These are phyloP conservation scores for Beris chalybata DNA, from an alignment of 2,888 invertebrate genomes.

Conservation along the genomic window DNA sequence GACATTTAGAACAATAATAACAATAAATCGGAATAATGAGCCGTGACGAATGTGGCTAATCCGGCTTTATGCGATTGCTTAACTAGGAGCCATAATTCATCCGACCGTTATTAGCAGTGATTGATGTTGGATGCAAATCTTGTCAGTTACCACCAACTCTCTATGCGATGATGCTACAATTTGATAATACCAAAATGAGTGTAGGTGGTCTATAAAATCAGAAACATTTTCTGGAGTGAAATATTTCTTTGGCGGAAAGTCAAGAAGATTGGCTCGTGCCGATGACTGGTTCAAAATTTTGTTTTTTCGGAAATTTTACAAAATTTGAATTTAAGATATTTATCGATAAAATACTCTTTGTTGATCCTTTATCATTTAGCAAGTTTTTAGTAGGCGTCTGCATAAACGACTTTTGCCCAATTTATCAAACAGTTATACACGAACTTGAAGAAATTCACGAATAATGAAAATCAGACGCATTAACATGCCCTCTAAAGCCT, in stretches of 20 bases:
- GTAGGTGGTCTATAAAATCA: slow-evolving; percentile 6
- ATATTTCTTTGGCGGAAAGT: slow-evolving; percentile 14
- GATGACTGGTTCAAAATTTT: too few relatives aligned
- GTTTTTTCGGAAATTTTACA: too few relatives aligned
- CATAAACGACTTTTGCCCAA: too few relatives aligned
- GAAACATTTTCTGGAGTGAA: not conserved
- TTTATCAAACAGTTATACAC: too few relatives aligned
- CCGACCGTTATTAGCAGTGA: slow-evolving; percentile 22
- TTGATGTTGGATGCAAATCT: slow-evolving; percentile 23
- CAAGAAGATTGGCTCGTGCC: not conserved
- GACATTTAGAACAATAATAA: slow-evolving; percentile 19
- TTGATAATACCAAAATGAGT: slow-evolving; percentile 17
- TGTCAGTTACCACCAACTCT: slow-evolving; percentile 10
- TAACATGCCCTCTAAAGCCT: too few relatives aligned
- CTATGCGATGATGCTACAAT: slow-evolving; percentile 19
- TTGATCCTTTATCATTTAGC: too few relatives aligned
- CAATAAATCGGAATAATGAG: slow-evolving; percentile 25
- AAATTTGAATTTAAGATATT: too few relatives aligned
- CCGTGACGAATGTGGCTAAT: slow-evolving; percentile 11
- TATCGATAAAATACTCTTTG: too few relatives aligned
- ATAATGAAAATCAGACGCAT: too few relatives aligned
- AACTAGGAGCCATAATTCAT: too few relatives aligned
- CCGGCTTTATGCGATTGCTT: not conserved
- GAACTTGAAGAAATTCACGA: too few relatives aligned
- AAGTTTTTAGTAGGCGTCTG: too few relatives aligned